Evolutionary conservation across 2,797 vertebrate genomes (phyloP).

Genomic region (Spatula clypeata): DNA sequence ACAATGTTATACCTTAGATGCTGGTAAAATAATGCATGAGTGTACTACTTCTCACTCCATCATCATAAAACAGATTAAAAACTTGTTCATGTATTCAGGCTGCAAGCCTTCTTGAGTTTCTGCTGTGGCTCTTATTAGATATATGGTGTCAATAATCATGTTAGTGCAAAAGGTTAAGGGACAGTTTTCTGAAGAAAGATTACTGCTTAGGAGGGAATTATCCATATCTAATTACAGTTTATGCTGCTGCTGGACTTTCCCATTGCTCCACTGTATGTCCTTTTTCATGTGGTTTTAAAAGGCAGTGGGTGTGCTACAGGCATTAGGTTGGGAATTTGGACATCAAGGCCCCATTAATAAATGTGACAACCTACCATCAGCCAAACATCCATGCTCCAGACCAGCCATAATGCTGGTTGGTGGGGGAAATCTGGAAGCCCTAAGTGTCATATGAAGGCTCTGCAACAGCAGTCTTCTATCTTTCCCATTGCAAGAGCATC

Average conservation of each 20-base stretch:
- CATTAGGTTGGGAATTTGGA: background rate
- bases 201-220: slow-evolving; percentile 1
- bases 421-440: background rate
- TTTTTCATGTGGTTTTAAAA: background rate
- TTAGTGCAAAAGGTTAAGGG: slow-evolving; percentile 45
- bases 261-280: background rate
- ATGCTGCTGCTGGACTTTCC: slow-evolving; percentile 27
- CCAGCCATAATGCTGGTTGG: fast-evolving
- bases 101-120: background rate
- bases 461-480: fast-evolving
- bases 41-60: background rate
- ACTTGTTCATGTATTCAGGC: background rate
- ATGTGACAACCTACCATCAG: background rate
- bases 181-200: slow-evolving; percentile 25
- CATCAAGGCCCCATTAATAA: background rate
- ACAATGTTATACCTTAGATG: background rate
- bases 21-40: background rate
- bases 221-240: slow-evolving; percentile 23
- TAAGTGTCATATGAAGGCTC: fast-evolving
- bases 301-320: background rate
- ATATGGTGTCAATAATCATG: slow-evolving; percentile 3
- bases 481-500: fast-evolving
- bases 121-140: slow-evolving; percentile 24
- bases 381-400: background rate
- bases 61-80: background rate